Conservation (phyloP, 2,888 invertebrate species). For the Cyaniris semiargus region DNA sequence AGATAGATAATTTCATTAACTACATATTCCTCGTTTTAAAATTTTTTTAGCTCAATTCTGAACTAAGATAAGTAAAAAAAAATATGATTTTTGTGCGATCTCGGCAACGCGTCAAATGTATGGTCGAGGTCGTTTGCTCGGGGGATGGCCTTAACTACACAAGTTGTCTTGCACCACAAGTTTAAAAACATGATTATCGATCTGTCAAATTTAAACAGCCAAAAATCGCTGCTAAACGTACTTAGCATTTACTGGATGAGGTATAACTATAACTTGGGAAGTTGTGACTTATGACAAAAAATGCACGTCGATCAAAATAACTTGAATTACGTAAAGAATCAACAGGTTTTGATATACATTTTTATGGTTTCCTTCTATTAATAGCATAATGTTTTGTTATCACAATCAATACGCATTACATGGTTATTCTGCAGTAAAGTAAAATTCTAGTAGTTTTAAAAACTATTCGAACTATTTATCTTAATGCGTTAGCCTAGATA, state of each 20-base stretch:
- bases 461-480: neutral
- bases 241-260: neutral
- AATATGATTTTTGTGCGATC: too few relatives aligned
- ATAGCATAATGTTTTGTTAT: neutral
- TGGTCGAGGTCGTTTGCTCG: too few relatives aligned
- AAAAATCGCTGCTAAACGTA: too few relatives aligned
- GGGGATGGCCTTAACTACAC: too few relatives aligned
- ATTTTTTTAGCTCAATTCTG: too few relatives aligned
- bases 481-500: neutral
- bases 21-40: too few relatives aligned
- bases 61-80: too few relatives aligned
- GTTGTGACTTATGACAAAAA: neutral
- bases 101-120: too few relatives aligned
- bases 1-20: too few relatives aligned
- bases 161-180: too few relatives aligned
- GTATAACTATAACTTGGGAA: neutral
- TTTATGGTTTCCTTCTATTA: neutral
- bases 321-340: neutral
- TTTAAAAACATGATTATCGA: too few relatives aligned
- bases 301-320: neutral
- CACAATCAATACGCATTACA: constrained; percentile 4
- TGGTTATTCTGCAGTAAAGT: neutral
- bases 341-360: neutral
- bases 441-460: neutral
- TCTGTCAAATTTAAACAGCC: too few relatives aligned